Evolutionary conservation across 2,888 invertebrate species (phyloP), one percentile per base, ranked within the genome.

Genomic region (Tetragonula carbonaria): DNA sequence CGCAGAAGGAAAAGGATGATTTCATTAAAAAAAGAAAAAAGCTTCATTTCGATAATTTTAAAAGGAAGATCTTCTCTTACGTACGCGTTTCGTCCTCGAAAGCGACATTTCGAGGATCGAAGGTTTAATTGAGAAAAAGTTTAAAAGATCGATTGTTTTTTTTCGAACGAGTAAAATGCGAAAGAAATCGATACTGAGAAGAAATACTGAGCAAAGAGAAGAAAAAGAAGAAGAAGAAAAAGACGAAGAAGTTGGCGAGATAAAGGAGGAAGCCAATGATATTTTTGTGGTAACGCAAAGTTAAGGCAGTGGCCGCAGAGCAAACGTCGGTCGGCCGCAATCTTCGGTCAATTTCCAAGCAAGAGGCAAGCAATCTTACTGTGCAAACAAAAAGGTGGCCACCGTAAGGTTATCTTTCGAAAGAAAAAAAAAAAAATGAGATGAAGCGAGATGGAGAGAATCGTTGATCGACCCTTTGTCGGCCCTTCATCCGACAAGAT

Each of bases 291-390:
- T 92, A 86, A 87, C 85, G 85, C 78, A 87, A 90, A 90, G 91
- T 93, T 92, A 89, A 91, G 89, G 89, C 87, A 84, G 88, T 86
- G 87, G 93, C 93, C 93, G 89, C 92, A 93, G 93, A 94, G 91
- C 94, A 94, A 94, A 94, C 93, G 91, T 93, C 90, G 93, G 93
- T 92, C 92, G 92, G 93, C 94, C 93, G 92, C 93, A 94, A 93
- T 94, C 93, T 93, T 93, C 93, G 92, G 90, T 92, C 94, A 94
- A 94, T 94, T 94, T 93, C 90, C 91, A 91, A 88, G 92, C 90
- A 88, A 90, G 89, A 89, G 91, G 89, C 88, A 88, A 90, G 92
- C 92, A 93, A 94, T 93, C 93, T 92, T 86, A 85, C 91, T 94
- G 94, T 92, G 87, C 93, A 94, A 94, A 94, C 93, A 94, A 93